Conservation (phyloP, 2,888 invertebrate species). For the Conus canariensis region DNA sequence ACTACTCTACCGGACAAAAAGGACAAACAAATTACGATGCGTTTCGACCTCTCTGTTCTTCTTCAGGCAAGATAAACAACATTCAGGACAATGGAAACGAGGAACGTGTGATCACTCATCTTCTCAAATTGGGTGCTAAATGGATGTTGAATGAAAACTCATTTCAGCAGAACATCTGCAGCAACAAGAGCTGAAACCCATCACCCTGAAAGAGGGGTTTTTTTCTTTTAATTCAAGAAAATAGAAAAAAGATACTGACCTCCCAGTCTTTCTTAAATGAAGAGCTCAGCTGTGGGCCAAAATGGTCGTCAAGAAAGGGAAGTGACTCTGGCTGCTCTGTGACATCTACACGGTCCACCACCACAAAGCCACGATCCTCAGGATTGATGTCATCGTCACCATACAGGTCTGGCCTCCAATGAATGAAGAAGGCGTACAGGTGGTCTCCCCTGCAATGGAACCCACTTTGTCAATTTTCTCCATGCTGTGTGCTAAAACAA, state of each 20-base stretch:
- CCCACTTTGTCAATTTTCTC: slow-evolving; percentile 15
- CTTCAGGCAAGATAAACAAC: too few species aligned
- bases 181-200: too few species aligned
- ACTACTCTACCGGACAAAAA: too few species aligned
- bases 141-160: too few species aligned
- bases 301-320: slow-evolving; percentile 49
- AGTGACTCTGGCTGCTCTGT: slow-evolving; percentile 57
- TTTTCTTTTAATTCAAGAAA: background rate
- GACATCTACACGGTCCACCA: slow-evolving; percentile 64
- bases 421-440: slow-evolving; percentile 96
- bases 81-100: too few species aligned
- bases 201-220: too few species aligned
- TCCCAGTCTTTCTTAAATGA: slow-evolving; percentile 29
- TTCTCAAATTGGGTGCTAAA: too few species aligned
- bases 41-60: too few species aligned
- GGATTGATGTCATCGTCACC: slow-evolving; percentile 73
- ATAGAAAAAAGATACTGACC: background rate
- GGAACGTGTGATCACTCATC: too few species aligned
- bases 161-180: too few species aligned
- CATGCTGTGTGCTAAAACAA: too few species aligned
- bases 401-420: slow-evolving; percentile 94
- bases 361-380: slow-evolving; percentile 73
- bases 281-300: slow-evolving; percentile 49
- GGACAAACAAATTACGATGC: too few species aligned
- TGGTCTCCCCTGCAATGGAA: slow-evolving; percentile 89